Conservation (phyloP, 2,113 vertebrate genomes). For the Phyllostomus hastatus region DNA sequence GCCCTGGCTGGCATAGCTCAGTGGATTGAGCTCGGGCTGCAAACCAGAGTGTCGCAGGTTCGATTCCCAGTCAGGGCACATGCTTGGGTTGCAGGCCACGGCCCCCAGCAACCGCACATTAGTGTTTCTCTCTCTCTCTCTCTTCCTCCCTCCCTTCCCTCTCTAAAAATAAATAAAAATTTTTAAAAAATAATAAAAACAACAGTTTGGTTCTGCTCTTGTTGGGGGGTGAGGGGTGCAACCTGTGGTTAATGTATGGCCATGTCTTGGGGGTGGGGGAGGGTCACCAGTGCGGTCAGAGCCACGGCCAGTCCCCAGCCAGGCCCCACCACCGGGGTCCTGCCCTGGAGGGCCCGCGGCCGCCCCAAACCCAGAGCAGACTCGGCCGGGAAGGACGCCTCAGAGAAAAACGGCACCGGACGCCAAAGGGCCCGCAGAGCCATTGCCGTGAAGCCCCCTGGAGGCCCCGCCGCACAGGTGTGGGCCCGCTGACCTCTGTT, state of each 20-base stretch:
- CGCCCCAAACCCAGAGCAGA: accelerated
- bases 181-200: neutral
- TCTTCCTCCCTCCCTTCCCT: too few relatives aligned
- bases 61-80: too few relatives aligned
- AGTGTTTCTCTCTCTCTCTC: too few relatives aligned
- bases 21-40: too few relatives aligned
- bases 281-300: neutral
- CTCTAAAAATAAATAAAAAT: too few relatives aligned
- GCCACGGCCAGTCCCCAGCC: neutral
- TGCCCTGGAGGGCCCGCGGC: accelerated
- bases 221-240: neutral
- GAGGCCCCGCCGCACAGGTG: conserved; percentile 5
- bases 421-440: neutral
- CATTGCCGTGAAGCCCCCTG: neutral
- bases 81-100: too few relatives aligned
- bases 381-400: neutral
- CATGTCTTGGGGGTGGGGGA: accelerated
- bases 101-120: too few relatives aligned
- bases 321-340: accelerated
- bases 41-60: too few relatives aligned
- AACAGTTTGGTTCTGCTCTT: neutral
- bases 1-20: too few relatives aligned
- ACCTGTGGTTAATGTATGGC: accelerated
- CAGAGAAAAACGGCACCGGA: neutral
- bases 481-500: neutral